Conservation (phyloP, 2,797 vertebrate genomes). For the Babyrousa celebensis region DNA sequence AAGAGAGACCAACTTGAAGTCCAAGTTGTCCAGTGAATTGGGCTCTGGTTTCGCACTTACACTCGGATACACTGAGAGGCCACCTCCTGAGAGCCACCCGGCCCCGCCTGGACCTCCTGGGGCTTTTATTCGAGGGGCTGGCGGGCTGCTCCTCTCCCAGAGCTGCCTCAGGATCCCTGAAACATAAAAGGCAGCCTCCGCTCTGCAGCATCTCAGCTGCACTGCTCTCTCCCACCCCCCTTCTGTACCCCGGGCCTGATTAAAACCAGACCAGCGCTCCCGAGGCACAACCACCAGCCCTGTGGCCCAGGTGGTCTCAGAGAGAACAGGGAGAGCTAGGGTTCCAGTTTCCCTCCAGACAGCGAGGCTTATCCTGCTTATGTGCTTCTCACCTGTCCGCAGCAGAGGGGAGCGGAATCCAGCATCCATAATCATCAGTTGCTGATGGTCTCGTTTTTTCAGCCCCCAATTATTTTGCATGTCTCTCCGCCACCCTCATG, state of each 20-base stretch:
- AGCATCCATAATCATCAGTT: not conserved
- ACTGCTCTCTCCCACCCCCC: not conserved
- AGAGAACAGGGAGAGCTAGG: rapidly evolving
- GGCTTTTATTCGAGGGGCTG: not conserved
- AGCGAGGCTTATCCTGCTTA: not conserved
- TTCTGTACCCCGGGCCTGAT: not conserved
- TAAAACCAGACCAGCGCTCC: not conserved
- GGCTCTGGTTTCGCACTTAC: not conserved
- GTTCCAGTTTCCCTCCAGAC: not conserved
- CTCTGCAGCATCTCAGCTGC: not conserved
- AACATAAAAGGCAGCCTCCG: not conserved
- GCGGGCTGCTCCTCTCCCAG: not conserved
- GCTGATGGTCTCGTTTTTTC: conserved; percentile 60
- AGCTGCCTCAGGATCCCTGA: not conserved
- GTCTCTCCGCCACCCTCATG: not conserved
- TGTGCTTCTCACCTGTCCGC: not conserved
- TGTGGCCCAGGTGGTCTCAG: not conserved
- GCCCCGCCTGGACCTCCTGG: not conserved
- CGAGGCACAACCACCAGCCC: not conserved
- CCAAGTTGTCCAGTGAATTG: not conserved
- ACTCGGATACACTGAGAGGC: not conserved
- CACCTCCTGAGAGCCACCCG: not conserved
- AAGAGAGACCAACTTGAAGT: not conserved
- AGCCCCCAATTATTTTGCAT: not conserved
- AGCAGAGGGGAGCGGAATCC: not conserved